Conservation (phyloP, 35 echinoderm and acorn worm genomes). For the Apostichopus californicus region DNA sequence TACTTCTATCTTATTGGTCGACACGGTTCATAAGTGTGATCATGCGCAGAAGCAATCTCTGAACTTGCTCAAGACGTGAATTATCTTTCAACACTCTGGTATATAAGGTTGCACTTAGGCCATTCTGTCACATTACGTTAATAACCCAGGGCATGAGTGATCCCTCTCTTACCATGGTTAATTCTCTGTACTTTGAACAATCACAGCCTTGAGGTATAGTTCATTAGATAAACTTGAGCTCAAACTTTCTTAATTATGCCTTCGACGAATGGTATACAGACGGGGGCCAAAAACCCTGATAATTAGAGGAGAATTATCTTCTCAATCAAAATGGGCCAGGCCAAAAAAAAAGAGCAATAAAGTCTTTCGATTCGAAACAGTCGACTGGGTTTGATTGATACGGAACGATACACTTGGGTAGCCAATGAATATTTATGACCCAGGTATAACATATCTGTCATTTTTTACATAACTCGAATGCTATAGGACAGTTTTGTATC, state of each 20-base stretch:
- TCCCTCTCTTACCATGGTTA: too few relatives aligned
- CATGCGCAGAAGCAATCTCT: not conserved
- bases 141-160: too few relatives aligned
- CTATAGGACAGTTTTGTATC: not conserved
- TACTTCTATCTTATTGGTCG: not conserved
- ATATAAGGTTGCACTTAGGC: not conserved
- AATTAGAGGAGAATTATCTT: not conserved
- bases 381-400: constrained; percentile 16
- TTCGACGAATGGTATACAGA: not conserved
- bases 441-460: not conserved
- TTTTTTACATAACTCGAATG: constrained; percentile 33
- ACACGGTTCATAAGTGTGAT: not conserved
- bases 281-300: not conserved
- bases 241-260: not conserved
- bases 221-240: not conserved
- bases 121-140: not conserved
- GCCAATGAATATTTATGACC: constrained; percentile 6
- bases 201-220: too few relatives aligned
- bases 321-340: not conserved
- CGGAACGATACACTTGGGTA: constrained; percentile 31
- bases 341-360: not conserved
- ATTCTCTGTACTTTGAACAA: too few relatives aligned
- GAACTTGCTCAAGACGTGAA: not conserved
- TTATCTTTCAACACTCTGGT: not conserved
- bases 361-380: not conserved